Conservation (phyloP, 2,797 vertebrate genomes). For the Sciurus carolinensis region DNA sequence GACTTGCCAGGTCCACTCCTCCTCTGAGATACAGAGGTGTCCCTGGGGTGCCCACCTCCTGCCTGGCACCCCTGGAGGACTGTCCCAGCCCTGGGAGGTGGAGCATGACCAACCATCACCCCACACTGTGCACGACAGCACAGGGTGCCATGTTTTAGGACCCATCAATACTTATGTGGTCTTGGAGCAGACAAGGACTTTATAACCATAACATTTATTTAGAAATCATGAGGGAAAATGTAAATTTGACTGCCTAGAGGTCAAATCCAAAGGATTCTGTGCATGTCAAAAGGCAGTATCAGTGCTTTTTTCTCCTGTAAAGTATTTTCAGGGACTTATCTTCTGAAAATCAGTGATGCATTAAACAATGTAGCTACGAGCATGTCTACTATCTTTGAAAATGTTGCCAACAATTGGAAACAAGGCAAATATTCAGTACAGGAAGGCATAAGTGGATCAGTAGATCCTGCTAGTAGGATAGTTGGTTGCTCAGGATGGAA, state of each 20-base stretch:
- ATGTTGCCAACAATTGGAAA: not conserved
- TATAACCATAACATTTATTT: not conserved
- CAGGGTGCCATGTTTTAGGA: not conserved
- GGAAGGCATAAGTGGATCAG: not conserved
- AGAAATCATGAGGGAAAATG: not conserved
- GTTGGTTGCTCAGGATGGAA: not conserved
- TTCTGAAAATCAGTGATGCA: constrained; percentile 36
- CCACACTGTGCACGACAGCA: fast-evolving
- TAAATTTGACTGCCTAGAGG: not conserved
- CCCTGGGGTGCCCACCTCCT: not conserved
- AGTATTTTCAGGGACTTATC: constrained; percentile 14
- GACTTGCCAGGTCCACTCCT: not conserved
- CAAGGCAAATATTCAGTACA: not conserved
- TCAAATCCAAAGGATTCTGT: not conserved
- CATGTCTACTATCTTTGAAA: not conserved
- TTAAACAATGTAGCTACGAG: constrained; percentile 38
- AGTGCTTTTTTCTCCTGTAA: constrained; percentile 9
- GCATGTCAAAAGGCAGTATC: not conserved
- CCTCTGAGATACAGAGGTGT: not conserved
- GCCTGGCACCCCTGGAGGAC: not conserved
- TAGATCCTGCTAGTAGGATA: not conserved
- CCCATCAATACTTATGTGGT: not conserved
- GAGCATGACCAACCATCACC: not conserved
- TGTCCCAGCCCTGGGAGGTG: not conserved
- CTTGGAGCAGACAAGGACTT: not conserved